A percentile compares a stretch with the other conserved stretches of the same genome.
Evolutionary conservation across 37 sponge, comb jelly and placozoan species (phyloP).

Genomic region (Aplysina aerophoba): DNA sequence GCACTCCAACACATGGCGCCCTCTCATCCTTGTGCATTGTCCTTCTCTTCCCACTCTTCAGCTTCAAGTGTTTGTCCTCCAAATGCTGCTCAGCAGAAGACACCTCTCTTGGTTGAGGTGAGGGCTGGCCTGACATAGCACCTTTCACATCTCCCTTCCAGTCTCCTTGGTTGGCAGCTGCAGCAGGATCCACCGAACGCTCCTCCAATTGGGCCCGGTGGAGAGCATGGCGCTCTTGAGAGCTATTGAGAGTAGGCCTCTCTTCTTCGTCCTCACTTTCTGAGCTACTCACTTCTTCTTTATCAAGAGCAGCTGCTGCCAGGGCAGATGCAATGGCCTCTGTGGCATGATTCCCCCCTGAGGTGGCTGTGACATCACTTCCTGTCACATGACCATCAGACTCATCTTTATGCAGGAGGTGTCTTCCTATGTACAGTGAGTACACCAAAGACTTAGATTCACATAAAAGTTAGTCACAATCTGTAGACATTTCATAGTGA

Average conservation of each 20-base stretch:
- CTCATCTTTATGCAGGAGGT: too few relatives aligned
- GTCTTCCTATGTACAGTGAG: too few relatives aligned
- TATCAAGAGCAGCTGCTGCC: constrained; percentile 66
- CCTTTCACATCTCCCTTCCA: neutral
- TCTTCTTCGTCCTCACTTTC: constrained; percentile 1
- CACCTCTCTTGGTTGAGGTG: neutral
- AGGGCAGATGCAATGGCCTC: constrained; percentile 59
- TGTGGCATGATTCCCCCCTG: neutral
- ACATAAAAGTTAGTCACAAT: too few relatives aligned
- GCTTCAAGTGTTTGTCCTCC: neutral
- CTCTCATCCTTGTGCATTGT: neutral
- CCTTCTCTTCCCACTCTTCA: constrained; percentile 39
- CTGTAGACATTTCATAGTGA: too few relatives aligned
- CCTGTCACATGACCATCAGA: too few relatives aligned
- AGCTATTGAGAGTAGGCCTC: neutral
- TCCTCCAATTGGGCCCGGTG: neutral
- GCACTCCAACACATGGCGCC: neutral
- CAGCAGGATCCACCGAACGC: too few relatives aligned
- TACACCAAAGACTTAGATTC: too few relatives aligned
- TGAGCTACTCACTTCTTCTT: neutral
- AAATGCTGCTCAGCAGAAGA: neutral
- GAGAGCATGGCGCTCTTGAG: neutral
- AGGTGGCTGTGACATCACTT: too few relatives aligned
- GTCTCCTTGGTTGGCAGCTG: too few relatives aligned
- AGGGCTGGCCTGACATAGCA: neutral